Evolutionary conservation across 1,140 invertebrate species (phyloP).

Genomic region (Cepaea nemoralis): DNA sequence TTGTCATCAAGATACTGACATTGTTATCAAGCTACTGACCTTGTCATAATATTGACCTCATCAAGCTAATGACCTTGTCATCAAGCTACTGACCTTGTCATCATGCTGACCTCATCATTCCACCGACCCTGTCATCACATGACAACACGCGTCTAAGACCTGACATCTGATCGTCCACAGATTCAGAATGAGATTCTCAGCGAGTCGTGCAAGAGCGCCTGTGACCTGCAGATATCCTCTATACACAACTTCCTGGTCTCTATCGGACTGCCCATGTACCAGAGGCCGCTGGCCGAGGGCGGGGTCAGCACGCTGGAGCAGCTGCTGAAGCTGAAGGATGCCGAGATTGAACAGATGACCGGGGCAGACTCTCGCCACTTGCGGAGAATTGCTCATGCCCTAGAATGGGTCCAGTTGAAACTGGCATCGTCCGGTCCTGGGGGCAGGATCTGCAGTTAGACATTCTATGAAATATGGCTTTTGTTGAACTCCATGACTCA

Average conservation of each 20-base stretch:
- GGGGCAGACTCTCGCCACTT: constrained; percentile 59
- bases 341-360: constrained; percentile 56
- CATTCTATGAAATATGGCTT: too few species aligned
- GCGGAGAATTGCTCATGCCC: constrained; percentile 60
- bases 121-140: too few species aligned
- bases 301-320: constrained; percentile 55
- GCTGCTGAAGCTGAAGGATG: constrained; percentile 52
- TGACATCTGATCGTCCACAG: constrained; percentile 48
- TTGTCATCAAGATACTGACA: too few species aligned
- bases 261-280: constrained; percentile 72
- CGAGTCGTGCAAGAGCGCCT: constrained; percentile 63
- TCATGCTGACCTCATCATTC: too few species aligned
- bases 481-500: too few species aligned
- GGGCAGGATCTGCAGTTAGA: background rate
- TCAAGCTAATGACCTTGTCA: too few species aligned
- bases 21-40: too few species aligned
- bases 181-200: constrained; percentile 70
- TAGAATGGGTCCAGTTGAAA: constrained; percentile 62
- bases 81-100: too few species aligned
- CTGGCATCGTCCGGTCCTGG: constrained; percentile 53
- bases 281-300: constrained; percentile 49
- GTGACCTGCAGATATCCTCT: constrained; percentile 69
- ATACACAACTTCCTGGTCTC: constrained; percentile 71
- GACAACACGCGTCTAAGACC: too few species aligned
- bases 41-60: too few species aligned